phyloP scores from a whole-genome alignment of 2,888 invertebrate species.

The Perizoma affinitatum region DNA sequence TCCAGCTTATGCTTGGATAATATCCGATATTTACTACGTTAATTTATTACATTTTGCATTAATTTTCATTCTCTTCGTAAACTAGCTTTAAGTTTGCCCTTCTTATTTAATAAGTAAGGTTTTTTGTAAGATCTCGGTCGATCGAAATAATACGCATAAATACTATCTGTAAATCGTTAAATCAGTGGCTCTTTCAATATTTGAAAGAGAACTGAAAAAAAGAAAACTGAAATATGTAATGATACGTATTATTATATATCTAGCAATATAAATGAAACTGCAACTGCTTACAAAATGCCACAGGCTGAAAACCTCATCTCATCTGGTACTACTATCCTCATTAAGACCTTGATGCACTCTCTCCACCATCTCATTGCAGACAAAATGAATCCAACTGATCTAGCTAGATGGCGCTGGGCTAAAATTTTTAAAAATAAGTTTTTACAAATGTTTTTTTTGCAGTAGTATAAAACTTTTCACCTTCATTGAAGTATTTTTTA shows the following conservation, averaged over 20 bases:
- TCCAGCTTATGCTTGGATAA: slow-evolving; percentile 21
- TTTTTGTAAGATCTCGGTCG: no score
- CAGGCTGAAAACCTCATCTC: slow-evolving; percentile 29
- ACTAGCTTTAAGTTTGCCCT: no score
- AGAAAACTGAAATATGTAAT: no score
- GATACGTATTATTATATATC: no score
- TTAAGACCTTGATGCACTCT: slow-evolving; percentile 44
- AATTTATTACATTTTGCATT: slow-evolving; percentile 17
- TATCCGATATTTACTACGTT: slow-evolving; percentile 18
- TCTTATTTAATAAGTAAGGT: no score
- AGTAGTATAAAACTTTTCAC: background rate
- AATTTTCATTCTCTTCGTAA: slow-evolving; percentile 9
- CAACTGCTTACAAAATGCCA: slow-evolving; percentile 21
- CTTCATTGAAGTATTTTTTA: no score
- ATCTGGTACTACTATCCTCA: slow-evolving; percentile 29
- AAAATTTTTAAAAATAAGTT: slow-evolving; percentile 21
- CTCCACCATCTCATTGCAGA: slow-evolving; percentile 47
- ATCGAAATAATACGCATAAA: no score
- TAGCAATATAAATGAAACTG: slow-evolving; percentile 14
- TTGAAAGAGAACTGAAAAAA: no score
- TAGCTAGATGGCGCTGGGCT: slow-evolving; percentile 62
- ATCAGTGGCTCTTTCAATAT: no score
- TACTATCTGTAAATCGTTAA: no score
- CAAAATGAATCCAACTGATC: slow-evolving; percentile 49
- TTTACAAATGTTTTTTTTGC: background rate